phyloP scores from a whole-genome alignment of 2,113 vertebrate genomes.

The Narcine bancroftii region DNA sequence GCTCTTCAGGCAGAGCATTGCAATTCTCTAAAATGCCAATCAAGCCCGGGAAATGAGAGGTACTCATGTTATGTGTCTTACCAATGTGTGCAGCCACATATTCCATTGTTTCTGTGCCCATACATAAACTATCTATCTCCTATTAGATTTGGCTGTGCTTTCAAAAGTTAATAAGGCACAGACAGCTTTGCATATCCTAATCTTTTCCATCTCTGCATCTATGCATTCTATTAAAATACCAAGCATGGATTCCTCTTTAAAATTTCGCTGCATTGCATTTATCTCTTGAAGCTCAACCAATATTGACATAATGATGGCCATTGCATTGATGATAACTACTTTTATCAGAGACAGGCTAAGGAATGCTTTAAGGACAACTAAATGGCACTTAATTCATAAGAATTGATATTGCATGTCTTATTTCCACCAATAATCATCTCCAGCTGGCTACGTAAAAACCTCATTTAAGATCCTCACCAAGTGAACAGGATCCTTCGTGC shows the following conservation, averaged over 20 bases:
- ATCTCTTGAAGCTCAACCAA: constrained; percentile 24
- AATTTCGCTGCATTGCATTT: background rate
- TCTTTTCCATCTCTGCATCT: background rate
- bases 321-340: constrained; percentile 17
- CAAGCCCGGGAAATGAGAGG: background rate
- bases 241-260: background rate
- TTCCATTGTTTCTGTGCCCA: background rate
- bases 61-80: background rate
- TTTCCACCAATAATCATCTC: background rate
- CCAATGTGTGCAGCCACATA: background rate
- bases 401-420: constrained; percentile 11
- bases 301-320: background rate
- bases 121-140: background rate
- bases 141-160: constrained; percentile 26
- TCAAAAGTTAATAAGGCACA: constrained; percentile 37
- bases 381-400: constrained; percentile 15
- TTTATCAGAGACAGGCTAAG: background rate
- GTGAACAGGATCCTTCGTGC: background rate
- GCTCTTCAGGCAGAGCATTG: background rate
- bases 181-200: background rate
- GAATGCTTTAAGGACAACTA: constrained; percentile 23
- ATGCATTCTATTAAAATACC: background rate
- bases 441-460: constrained; percentile 9
- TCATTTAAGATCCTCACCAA: background rate
- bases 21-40: background rate